Base-by-base conservation (phyloP, 1,140 invertebrate genomes). In the Solenopsis invicta region DNA sequence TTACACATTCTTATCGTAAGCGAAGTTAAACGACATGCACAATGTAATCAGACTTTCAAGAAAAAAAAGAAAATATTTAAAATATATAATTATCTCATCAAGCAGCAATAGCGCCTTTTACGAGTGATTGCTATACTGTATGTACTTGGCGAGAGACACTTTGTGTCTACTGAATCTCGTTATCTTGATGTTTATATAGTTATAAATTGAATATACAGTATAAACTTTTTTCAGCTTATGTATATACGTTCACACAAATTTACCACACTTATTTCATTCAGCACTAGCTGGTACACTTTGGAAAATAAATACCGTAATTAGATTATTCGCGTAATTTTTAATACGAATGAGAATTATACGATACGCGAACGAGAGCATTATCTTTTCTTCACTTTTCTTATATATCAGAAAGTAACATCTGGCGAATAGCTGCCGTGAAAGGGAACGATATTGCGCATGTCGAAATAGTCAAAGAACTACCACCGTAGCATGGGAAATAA, bases 201-300 rank as follows among this genome's bases (percentile, higher is more conserved):
- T 81, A 9, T 81, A 69, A 80, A 69, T 81, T 81, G 62, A 29
- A 69, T 67, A 69, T 2, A 29, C 29, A 29, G 29, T n/a, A 67
- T 12, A 10, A 48, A 10, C 41, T 48, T 5, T 34, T 61, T 34
- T 10, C 4, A 1, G 9, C 8, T 37, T 16, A 64, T 9, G 9
- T 16, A 64, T 1, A 9, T 16, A n/a, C 9, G 34, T 29, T 29
- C 4, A 1, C 10, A 45, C n/a, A 48, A 48, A 12, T 41, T 41
- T 41, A 6, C 41, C 41, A 41, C 41, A 41, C 41, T 41, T 41
- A 41, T 41, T 41, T 6, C 41, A 41, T 41, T 41, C 10, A 41
- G 18, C n/a, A 10, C n/a, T 41, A 41, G 37, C 64, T 67, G 21
- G 71, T 52, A 41, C 41, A 8, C 41, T 41, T 41, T 52, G 24